Evolutionary conservation across 2,113 vertebrate species (phyloP), one percentile per base, ranked within the genome.

Genomic region (Cromileptes altivelis): DNA sequence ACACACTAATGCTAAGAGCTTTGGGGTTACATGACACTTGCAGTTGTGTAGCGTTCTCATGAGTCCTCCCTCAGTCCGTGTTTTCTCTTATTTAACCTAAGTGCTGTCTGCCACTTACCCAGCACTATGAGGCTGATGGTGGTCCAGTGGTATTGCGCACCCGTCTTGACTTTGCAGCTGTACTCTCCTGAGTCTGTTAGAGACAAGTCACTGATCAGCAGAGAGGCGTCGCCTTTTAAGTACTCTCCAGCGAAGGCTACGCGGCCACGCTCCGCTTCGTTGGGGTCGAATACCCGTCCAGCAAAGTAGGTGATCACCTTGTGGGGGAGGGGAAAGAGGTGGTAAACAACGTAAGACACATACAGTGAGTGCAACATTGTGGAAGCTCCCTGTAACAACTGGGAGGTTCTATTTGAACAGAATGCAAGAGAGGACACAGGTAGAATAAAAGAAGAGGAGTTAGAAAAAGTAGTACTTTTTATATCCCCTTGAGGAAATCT

Each of bases 131-230:
- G 95, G 86, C 92, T 96, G 90, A 99, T 96, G 6, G 91, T 94
- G 82, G 92, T 96, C 98, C 97, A 98, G 50, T 96, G 93, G 4
- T 98, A 99, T 72, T 96, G 96, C 4, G 96, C 97, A 0, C 96
- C 97, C 0, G 96, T 98, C 90, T 98, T 99, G 67, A 98, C 98
- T 94, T 99, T 98, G 87, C 98, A 99, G 53, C 94, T 98, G 92
- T 99, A 99, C 63, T 95, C 95, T 49, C 97, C 97, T 0, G 98
- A 97, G 9, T 99, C 98, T 0, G 94, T 95, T 70, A 97, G 95
- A 86, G 95, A 94, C 90, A 99, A 94, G 80, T 97, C 96, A 33
- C 94, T 95, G 79, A 99, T 99, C 33, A 96, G 93, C 25, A 99
- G 75, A 19, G 97, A 97, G 0, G 97, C 98, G 17, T 99, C 97